phyloP scores from a whole-genome alignment of 2,113 vertebrate species.

The Lipophrys pholis region DNA sequence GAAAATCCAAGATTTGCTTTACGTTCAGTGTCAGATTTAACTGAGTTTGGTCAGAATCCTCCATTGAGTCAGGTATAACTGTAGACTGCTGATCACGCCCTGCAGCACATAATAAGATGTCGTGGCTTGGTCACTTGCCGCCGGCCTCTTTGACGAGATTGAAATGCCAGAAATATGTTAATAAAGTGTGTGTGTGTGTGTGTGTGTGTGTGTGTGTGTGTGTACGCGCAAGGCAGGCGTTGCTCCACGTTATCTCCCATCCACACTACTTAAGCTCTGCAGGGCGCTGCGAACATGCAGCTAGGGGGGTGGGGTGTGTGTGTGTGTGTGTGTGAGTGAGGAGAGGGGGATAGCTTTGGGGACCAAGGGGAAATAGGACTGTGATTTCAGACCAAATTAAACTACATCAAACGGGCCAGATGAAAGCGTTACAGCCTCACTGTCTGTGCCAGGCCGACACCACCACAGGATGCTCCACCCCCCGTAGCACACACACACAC shows the following conservation, averaged over 20 bases:
- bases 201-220: conserved; percentile 13
- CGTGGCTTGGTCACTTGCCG: conserved; percentile 52
- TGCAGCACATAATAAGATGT: conserved; percentile 4
- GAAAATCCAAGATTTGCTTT: too few species aligned
- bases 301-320: conserved; percentile 3
- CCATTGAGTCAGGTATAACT: too few species aligned
- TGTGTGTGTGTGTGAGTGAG: conserved; percentile 11
- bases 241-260: conserved; percentile 68
- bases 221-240: conserved; percentile 18
- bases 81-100: too few species aligned
- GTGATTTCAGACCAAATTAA: conserved; percentile 81
- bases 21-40: too few species aligned
- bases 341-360: conserved; percentile 28
- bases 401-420: conserved; percentile 77
- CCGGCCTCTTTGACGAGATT: conserved; percentile 44
- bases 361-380: conserved; percentile 74
- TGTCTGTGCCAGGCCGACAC: conserved; percentile 65
- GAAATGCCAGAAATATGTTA: conserved; percentile 66
- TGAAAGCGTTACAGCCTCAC: conserved; percentile 69
- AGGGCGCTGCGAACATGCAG: conserved; percentile 72
- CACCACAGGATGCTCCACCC: conserved; percentile 45
- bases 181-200: conserved; percentile 38
- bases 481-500: conserved; percentile 8
- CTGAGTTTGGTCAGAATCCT: too few species aligned
- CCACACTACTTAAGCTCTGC: conserved; percentile 61